A percentile compares a stretch with the other conserved stretches of the same genome.
Evolutionary conservation across 2,888 invertebrate genomes (phyloP).

Genomic region (Germaria angustata): DNA sequence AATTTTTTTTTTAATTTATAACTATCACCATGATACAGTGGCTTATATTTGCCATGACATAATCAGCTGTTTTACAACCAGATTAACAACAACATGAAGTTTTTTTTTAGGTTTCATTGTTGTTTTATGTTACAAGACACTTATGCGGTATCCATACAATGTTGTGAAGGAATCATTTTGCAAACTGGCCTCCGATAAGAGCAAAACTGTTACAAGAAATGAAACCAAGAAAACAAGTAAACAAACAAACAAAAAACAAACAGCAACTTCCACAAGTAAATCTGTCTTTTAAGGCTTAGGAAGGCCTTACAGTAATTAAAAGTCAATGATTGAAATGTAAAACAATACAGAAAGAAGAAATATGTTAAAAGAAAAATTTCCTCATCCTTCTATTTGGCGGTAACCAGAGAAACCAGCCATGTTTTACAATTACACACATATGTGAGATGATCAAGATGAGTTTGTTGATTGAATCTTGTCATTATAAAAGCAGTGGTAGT

Average conservation of each 20-base stretch:
- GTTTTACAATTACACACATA: background rate
- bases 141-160: background rate
- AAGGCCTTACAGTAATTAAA: slow-evolving; percentile 25
- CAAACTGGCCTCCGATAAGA: slow-evolving; percentile 57
- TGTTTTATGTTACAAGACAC: slow-evolving; percentile 6
- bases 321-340: background rate
- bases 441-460: slow-evolving; percentile 22
- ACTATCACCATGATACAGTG: slow-evolving; percentile 41
- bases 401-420: slow-evolving; percentile 7
- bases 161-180: slow-evolving; percentile 7
- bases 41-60: slow-evolving; percentile 73
- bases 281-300: background rate
- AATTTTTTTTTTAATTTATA: too few relatives aligned
- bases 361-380: slow-evolving; percentile 21
- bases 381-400: slow-evolving; percentile 27
- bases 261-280: background rate
- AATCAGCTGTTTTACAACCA: slow-evolving; percentile 70
- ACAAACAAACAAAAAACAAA: background rate
- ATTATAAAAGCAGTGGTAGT: background rate
- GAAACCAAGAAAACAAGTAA: too few relatives aligned
- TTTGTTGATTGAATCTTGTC: slow-evolving; percentile 16
- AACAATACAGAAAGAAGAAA: background rate
- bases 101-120: background rate
- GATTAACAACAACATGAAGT: slow-evolving; percentile 34
- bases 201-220: slow-evolving; percentile 60